phyloP scores from a whole-genome alignment of 2,888 invertebrate species.

The Pristionchus fissidentatus region DNA sequence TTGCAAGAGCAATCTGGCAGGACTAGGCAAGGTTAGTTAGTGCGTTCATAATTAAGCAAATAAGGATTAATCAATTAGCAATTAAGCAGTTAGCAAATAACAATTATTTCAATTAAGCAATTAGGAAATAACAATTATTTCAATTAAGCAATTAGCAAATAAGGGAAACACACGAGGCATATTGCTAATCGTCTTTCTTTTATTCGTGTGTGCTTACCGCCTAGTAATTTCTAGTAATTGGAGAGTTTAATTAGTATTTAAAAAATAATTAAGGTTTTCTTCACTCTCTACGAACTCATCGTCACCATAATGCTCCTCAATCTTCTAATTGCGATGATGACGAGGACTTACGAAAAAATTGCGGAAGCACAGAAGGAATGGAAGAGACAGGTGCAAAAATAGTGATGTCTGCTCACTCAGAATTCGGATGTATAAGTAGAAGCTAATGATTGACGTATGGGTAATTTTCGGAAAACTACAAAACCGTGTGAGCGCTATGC shows the following conservation, averaged over 20 bases:
- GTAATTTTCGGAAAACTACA: no score
- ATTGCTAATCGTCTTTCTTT: background rate
- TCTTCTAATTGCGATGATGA: conserved; percentile 99
- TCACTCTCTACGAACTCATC: conserved; percentile 95
- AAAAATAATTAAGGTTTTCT: conserved; percentile 80
- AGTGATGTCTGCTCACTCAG: background rate
- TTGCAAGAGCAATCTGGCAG: conserved; percentile 63
- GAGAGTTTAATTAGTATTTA: background rate
- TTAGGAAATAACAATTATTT: background rate
- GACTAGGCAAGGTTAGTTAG: conserved; percentile 63
- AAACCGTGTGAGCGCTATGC: no score
- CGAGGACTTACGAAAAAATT: conserved; percentile 97
- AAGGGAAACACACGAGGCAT: background rate
- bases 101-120: background rate
- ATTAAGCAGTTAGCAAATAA: background rate
- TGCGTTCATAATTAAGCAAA: background rate
- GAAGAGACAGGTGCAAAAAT: conserved; percentile 89
- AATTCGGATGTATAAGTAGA: no score
- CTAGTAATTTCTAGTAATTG: no score
- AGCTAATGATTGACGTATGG: no score
- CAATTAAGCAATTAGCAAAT: background rate
- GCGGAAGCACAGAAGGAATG: conserved; percentile 97
- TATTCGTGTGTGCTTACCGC: background rate
- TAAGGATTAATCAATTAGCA: background rate
- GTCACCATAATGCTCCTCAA: conserved; percentile 94